Evolutionary conservation across 2,797 vertebrate genomes (phyloP), one percentile per base, ranked within the genome.

Genomic region (Notolepis coatsorum): DNA sequence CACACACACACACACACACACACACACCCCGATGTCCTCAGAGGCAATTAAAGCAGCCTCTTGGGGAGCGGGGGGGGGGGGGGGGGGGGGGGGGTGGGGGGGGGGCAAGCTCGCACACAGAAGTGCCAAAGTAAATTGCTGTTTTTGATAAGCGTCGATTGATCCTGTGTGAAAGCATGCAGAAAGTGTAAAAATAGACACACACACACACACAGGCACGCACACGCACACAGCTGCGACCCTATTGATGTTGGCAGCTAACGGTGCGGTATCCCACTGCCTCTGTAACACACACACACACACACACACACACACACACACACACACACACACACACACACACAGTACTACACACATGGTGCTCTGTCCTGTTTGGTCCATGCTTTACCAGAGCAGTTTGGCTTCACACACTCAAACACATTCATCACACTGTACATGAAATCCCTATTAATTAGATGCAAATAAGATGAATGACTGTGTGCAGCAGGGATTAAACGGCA

Each of bases 31-130:
- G 48, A 57, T 61, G 75, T 79, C 68, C 71, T 84, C 62, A 41
- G 61, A 79, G 73, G 82, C 85, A 90, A 81, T 82, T 79, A 81
- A 68, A 76, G 65, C 51, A 23, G 67, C 68, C 71, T 73, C 73
- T 67, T 47, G n/a, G 55, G 49, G 77, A 31, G 54, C 39, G 35
- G 24, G 56, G 55, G 66, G 33, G 10, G 2, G 23, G 23, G 31
- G n/a, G 49, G n/a, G 47, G 39, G 46, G 42, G 38, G 23, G 12
- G 4, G 10, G 7, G 60, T 39, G 23, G 35, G 9, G 18, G 23
- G 5, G 31, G 10, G 35, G 10, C 38, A 48, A 23, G 9, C 10
- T 17, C 3, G 20, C 18, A 61, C 45, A 50, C 70, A 48, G 24
- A 42, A 52, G 27, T 41, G 33, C 35, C 23, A 23, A 30, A 70